Percentiles rank a stretch among this genome's conserved stretches.
Conservation (phyloP, 2,797 vertebrate species). For the Buceros bicornis region DNA sequence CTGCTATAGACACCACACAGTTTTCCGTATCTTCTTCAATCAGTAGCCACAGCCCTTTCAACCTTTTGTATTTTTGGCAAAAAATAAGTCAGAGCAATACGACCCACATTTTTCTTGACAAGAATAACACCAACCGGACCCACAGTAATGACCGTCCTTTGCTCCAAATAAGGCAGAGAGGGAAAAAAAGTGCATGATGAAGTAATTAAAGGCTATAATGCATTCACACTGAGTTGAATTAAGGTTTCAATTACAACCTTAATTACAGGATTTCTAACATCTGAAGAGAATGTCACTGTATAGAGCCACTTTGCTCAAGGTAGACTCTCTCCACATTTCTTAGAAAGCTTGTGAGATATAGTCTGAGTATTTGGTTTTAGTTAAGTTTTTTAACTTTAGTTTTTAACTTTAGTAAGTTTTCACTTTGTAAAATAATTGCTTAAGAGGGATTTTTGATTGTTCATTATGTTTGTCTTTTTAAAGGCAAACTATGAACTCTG, state of each 20-base stretch:
- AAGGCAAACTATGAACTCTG: background rate
- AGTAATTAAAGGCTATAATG: background rate
- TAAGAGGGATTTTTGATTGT: rapidly evolving
- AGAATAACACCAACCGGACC: background rate
- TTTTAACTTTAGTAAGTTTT: background rate
- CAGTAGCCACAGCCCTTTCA: background rate
- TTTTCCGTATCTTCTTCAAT: background rate
- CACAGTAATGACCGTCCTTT: background rate
- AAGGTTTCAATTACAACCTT: background rate
- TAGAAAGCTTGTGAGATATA: background rate
- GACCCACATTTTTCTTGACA: background rate
- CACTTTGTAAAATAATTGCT: background rate
- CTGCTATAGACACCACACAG: background rate
- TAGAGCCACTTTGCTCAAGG: background rate
- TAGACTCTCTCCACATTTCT: background rate
- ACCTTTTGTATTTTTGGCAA: background rate
- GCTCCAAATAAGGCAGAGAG: background rate
- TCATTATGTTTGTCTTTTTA: background rate
- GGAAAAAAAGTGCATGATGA: background rate
- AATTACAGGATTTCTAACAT: background rate
- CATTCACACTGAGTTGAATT: background rate
- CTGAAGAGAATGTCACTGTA: background rate
- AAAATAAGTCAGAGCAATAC: background rate
- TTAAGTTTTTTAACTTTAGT: too few relatives aligned
- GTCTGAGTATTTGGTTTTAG: background rate